Evolutionary conservation across 2,888 invertebrate genomes (phyloP).

Genomic region (Caenorhabditis zanzibari): DNA sequence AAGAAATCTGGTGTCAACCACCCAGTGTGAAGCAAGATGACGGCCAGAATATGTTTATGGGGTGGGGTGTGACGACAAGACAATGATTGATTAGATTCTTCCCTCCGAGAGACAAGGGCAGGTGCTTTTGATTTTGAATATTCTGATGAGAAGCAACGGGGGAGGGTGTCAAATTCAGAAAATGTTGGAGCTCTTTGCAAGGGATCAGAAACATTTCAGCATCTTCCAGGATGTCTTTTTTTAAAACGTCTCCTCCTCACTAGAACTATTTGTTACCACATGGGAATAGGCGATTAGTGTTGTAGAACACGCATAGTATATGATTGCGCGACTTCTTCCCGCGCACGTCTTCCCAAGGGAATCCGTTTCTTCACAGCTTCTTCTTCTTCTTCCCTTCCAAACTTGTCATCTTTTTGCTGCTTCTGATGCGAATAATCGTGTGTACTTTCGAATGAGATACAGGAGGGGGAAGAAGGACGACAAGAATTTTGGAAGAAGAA

Average conservation of each 20-base stretch:
- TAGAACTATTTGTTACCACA: neutral
- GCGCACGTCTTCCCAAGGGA: slow-evolving; percentile 4
- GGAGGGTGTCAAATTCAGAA: no score
- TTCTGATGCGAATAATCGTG: slow-evolving; percentile 11
- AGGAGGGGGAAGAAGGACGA: neutral
- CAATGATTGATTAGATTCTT: slow-evolving; percentile 27
- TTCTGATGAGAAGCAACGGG: slow-evolving; percentile 14
- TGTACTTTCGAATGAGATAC: slow-evolving; percentile 27
- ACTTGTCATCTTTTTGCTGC: slow-evolving; percentile 38
- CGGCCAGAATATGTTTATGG: slow-evolving; percentile 10
- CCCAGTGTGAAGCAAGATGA: neutral
- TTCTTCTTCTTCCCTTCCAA: neutral
- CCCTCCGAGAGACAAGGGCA: neutral
- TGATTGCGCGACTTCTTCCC: slow-evolving; percentile 48
- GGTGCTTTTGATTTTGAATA: slow-evolving; percentile 18
- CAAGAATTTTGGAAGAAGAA: neutral
- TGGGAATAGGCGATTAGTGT: slow-evolving; percentile 52
- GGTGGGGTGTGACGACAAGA: slow-evolving; percentile 31
- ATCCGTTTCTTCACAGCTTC: no score
- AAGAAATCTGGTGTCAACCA: slow-evolving; percentile 53
- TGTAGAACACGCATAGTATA: slow-evolving; percentile 55
- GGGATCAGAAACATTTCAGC: no score
- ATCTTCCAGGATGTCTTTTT: no score
- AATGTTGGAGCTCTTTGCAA: neutral
- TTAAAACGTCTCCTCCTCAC: neutral